A percentile compares a stretch with the other conserved stretches of the same genome.
Conservation (phyloP, 2,888 invertebrate species). For the Dicranocentrus wangi region DNA sequence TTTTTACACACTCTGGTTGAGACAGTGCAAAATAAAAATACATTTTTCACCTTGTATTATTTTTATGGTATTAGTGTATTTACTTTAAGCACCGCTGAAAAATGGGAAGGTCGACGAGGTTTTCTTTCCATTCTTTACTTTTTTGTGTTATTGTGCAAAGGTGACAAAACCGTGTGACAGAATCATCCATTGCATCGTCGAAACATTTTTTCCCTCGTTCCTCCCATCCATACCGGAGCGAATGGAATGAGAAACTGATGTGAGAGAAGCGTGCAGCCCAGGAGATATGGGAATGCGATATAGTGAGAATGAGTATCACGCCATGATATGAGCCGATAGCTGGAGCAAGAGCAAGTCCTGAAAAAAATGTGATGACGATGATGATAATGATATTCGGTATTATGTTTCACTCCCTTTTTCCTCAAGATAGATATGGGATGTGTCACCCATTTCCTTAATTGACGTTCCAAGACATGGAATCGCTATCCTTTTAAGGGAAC, state of each 20-base stretch:
- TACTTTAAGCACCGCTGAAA: background rate
- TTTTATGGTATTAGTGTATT: slow-evolving; percentile 14
- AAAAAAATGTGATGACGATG: slow-evolving; percentile 13
- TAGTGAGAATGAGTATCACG: background rate
- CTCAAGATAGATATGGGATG: slow-evolving; percentile 45
- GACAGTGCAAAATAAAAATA: background rate
- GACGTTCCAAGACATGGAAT: slow-evolving; percentile 36
- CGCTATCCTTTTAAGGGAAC: slow-evolving; percentile 12
- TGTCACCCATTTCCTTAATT: slow-evolving; percentile 61
- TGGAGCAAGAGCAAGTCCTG: background rate
- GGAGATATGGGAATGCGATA: slow-evolving; percentile 34
- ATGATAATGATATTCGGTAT: slow-evolving; percentile 45
- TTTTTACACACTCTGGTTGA: background rate
- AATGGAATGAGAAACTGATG: too few species aligned
- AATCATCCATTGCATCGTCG: slow-evolving; percentile 33
- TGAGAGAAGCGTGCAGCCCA: slow-evolving; percentile 16
- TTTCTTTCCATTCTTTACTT: background rate
- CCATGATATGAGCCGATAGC: background rate
- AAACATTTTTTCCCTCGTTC: too few species aligned
- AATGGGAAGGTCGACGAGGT: slow-evolving; percentile 1
- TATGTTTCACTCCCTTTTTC: slow-evolving; percentile 52
- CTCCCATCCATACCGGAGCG: too few species aligned
- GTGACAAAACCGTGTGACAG: slow-evolving; percentile 50
- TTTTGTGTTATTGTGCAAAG: slow-evolving; percentile 24
- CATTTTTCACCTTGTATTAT: slow-evolving; percentile 3